Evolutionary conservation across 1,140 invertebrate genomes (phyloP).

Genomic region (Sarcophaga peregrina): DNA sequence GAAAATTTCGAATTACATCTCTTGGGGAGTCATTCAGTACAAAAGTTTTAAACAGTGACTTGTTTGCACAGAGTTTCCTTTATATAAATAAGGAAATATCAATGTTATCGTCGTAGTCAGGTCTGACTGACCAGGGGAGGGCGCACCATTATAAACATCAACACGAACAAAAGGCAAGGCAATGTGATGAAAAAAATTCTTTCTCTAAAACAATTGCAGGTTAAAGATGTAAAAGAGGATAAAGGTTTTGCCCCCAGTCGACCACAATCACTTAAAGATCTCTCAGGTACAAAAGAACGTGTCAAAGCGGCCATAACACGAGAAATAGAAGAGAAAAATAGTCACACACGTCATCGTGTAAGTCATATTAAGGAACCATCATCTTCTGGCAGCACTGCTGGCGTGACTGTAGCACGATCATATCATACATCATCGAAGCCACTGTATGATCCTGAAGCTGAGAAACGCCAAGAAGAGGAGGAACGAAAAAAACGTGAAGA

Average conservation of each 20-base stretch:
- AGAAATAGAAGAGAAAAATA: slow-evolving; percentile 77
- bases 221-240: slow-evolving; percentile 59
- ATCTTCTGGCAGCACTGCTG: background rate
- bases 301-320: slow-evolving; percentile 80
- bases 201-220: slow-evolving; percentile 35
- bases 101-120: no score
- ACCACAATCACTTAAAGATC: slow-evolving; percentile 66
- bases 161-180: no score
- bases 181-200: no score
- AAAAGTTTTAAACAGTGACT: no score
- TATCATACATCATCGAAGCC: slow-evolving; percentile 51
- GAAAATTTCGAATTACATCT: no score
- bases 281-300: slow-evolving; percentile 75
- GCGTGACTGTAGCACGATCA: slow-evolving; percentile 41
- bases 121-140: no score
- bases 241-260: slow-evolving; percentile 60
- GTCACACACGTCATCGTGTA: slow-evolving; percentile 65
- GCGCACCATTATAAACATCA: no score
- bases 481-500: slow-evolving; percentile 68
- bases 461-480: slow-evolving; percentile 66
- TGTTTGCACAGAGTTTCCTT: no score
- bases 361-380: background rate
- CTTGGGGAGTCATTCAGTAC: no score
- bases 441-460: slow-evolving; percentile 61
- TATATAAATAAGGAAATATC: no score